These are phyloP conservation scores for Phthorimaea operculella DNA, from an alignment of 1,140 invertebrate genomes.

Conservation along the genomic window DNA sequence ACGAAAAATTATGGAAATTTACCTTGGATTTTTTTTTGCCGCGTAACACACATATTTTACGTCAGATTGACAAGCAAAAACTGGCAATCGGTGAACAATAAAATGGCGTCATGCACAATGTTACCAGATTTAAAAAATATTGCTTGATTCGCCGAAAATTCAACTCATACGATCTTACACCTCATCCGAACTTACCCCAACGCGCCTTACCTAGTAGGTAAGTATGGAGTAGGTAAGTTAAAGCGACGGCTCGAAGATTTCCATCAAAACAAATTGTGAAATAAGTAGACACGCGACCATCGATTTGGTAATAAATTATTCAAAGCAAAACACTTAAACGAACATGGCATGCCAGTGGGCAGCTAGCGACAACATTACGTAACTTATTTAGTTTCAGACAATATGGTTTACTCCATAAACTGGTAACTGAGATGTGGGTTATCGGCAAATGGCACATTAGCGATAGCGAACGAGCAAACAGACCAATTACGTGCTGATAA, in stretches of 20 bases:
- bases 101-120: too few species aligned
- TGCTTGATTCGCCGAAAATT: too few species aligned
- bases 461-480: constrained; percentile 11
- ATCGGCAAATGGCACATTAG: constrained; percentile 22
- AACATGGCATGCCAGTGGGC: constrained; percentile 20
- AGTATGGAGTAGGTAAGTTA: too few species aligned
- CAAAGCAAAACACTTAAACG: constrained; percentile 6
- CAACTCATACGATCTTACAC: too few species aligned
- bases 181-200: too few species aligned
- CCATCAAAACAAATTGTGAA: constrained; percentile 21
- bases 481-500: constrained; percentile 3
- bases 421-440: constrained; percentile 33
- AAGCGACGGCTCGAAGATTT: neutral
- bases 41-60: too few species aligned
- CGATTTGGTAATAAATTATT: constrained; percentile 21
- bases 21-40: too few species aligned
- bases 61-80: too few species aligned
- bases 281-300: constrained; percentile 14
- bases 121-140: too few species aligned
- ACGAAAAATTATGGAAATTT: too few species aligned
- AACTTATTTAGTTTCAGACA: constrained; percentile 31
- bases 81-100: too few species aligned
- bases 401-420: constrained; percentile 31
- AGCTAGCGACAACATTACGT: constrained; percentile 26
- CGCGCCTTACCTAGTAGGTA: too few species aligned